These are phyloP conservation scores for Melanerpes aurifrons DNA, from an alignment of 2,113 vertebrate species.

Conservation along the genomic window DNA sequence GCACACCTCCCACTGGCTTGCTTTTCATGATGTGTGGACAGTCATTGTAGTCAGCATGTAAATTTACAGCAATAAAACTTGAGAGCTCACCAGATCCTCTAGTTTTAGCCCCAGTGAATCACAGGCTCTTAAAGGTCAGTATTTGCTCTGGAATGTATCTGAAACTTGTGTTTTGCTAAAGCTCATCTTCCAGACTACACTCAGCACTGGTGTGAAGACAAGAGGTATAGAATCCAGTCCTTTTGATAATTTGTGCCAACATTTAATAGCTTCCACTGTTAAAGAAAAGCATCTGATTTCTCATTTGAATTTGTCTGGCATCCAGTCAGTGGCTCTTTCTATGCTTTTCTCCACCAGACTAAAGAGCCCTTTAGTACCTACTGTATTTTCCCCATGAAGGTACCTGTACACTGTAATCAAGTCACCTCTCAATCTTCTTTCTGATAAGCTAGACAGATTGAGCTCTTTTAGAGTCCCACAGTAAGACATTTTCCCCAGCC, in stretches of 20 bases:
- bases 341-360: slow-evolving; percentile 7
- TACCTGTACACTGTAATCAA: slow-evolving; percentile 57
- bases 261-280: background rate
- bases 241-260: background rate
- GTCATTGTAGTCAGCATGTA: background rate
- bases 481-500: slow-evolving; percentile 39
- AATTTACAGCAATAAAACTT: background rate
- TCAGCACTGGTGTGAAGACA: background rate
- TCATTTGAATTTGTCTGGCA: background rate
- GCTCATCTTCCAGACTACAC: background rate
- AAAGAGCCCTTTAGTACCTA: slow-evolving; percentile 12
- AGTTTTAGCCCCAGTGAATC: background rate
- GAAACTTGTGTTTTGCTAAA: background rate
- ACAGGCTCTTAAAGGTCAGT: background rate
- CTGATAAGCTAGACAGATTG: slow-evolving; percentile 50
- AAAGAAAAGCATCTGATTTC: background rate
- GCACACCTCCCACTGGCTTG: background rate
- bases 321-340: background rate
- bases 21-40: background rate
- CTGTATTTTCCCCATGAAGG: slow-evolving; percentile 47
- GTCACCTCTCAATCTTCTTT: slow-evolving; percentile 50
- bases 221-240: background rate
- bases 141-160: background rate
- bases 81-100: background rate
- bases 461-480: slow-evolving; percentile 31